These are phyloP conservation scores for Cordylochernes scorpioides DNA, from an alignment of 2,888 invertebrate species.

Conservation along the genomic window DNA sequence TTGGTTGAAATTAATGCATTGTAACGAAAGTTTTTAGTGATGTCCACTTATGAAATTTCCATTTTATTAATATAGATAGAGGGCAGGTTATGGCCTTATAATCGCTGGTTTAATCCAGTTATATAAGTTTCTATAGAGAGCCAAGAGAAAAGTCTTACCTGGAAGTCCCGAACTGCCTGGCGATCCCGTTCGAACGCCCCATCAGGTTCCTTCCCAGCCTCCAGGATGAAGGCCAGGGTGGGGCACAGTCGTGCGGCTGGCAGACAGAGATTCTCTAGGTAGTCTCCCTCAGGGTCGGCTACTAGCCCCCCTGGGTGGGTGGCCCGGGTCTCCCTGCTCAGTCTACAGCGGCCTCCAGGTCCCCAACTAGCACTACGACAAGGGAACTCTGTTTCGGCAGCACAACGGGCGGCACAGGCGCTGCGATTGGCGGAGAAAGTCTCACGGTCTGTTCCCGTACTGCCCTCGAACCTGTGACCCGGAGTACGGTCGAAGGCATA, in stretches of 20 bases:
- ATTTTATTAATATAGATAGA: too few relatives aligned
- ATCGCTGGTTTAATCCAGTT: too few relatives aligned
- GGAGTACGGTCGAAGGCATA: slow-evolving; percentile 59
- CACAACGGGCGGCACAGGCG: slow-evolving; percentile 65
- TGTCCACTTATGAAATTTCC: too few relatives aligned
- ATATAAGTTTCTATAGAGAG: too few relatives aligned
- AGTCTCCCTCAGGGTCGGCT: slow-evolving; percentile 62
- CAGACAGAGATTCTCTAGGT: slow-evolving; percentile 65
- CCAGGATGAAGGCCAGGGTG: slow-evolving; percentile 14
- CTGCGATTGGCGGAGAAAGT: slow-evolving; percentile 56
- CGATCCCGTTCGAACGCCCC: slow-evolving; percentile 14
- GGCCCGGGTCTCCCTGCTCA: slow-evolving; percentile 53
- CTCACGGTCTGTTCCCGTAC: slow-evolving; percentile 34
- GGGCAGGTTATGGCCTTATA: too few relatives aligned
- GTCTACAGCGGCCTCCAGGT: slow-evolving; percentile 43
- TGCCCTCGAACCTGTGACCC: slow-evolving; percentile 14
- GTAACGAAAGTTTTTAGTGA: too few relatives aligned
- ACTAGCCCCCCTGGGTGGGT: slow-evolving; percentile 58
- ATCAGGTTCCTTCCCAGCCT: slow-evolving; percentile 14
- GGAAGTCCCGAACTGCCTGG: slow-evolving; percentile 12
- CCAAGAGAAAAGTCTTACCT: too few relatives aligned
- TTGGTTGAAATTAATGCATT: too few relatives aligned
- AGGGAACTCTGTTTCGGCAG: slow-evolving; percentile 62
- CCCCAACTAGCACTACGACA: slow-evolving; percentile 66
- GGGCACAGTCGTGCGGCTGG: slow-evolving; percentile 24